Conservation (phyloP, 2,113 vertebrate genomes). For the Hippopotamus amphibius region DNA sequence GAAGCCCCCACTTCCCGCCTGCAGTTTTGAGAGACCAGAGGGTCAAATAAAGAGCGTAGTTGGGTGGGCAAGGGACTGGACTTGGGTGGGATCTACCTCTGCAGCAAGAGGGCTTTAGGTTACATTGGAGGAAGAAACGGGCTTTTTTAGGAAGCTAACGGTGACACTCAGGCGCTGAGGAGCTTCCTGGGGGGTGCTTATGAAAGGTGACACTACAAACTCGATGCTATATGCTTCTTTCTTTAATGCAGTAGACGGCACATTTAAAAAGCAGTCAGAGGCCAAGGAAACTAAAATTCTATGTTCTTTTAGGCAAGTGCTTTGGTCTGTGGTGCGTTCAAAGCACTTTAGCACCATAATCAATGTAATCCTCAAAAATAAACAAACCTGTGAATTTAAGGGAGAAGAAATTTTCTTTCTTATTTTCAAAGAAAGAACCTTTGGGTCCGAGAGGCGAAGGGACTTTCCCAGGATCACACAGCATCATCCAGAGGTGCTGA, state of each 20-base stretch:
- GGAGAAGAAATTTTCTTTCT: background rate
- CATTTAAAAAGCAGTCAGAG: background rate
- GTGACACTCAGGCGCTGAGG: background rate
- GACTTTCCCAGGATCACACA: background rate
- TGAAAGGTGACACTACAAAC: too few species aligned
- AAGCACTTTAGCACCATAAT: background rate
- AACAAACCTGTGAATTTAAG: background rate
- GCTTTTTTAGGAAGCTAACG: background rate
- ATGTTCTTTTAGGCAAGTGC: background rate
- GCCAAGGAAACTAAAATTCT: background rate
- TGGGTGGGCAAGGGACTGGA: background rate
- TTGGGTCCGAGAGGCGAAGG: background rate
- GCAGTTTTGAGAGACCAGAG: background rate
- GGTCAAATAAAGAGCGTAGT: background rate
- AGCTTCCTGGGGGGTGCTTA: background rate
- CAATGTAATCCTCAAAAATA: background rate
- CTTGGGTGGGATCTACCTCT: background rate
- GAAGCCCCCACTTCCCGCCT: background rate
- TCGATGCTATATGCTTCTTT: background rate
- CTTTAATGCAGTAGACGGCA: background rate
- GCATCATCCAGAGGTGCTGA: background rate
- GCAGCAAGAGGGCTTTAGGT: background rate
- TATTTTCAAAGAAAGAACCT: background rate
- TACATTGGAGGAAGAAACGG: background rate
- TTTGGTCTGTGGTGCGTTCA: background rate